Percentiles rank a stretch among this genome's conserved stretches.
Conservation (phyloP, 2,797 vertebrate species). For the Takifugu rubripes region DNA sequence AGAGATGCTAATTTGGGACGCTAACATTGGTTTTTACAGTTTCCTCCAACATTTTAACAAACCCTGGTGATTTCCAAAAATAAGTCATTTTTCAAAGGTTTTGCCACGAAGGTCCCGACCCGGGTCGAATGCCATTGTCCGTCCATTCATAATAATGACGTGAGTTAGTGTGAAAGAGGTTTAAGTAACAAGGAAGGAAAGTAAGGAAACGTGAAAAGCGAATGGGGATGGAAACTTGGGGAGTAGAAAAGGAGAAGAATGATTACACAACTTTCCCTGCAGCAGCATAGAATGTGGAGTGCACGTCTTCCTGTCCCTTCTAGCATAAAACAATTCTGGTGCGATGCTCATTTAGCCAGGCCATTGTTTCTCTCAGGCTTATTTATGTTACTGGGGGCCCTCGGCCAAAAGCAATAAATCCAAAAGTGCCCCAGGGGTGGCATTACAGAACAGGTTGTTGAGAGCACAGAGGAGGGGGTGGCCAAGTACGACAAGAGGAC, state of each 20-base stretch:
- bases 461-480: conserved; percentile 33
- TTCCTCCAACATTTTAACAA: not conserved
- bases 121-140: conserved; percentile 25
- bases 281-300: conserved; percentile 48
- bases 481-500: conserved; percentile 30
- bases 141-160: conserved; percentile 39
- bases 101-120: conserved; percentile 14
- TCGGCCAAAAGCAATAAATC: conserved; percentile 69
- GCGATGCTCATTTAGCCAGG: conserved; percentile 51
- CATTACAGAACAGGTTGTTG: conserved; percentile 59
- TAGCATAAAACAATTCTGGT: conserved; percentile 46
- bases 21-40: conserved; percentile 3
- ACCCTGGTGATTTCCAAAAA: not conserved
- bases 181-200: conserved; percentile 48
- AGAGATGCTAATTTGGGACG: conserved; percentile 32
- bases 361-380: conserved; percentile 65
- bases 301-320: conserved; percentile 47
- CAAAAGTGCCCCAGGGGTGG: conserved; percentile 65
- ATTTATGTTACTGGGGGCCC: conserved; percentile 62
- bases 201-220: conserved; percentile 48
- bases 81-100: conserved; percentile 3
- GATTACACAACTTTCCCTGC: conserved; percentile 51
- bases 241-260: conserved; percentile 44
- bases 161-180: conserved; percentile 17
- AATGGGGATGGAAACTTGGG: conserved; percentile 39